Evolutionary conservation across 2,113 vertebrate species (phyloP).

Genomic region (Reinhardtius hippoglossoides): DNA sequence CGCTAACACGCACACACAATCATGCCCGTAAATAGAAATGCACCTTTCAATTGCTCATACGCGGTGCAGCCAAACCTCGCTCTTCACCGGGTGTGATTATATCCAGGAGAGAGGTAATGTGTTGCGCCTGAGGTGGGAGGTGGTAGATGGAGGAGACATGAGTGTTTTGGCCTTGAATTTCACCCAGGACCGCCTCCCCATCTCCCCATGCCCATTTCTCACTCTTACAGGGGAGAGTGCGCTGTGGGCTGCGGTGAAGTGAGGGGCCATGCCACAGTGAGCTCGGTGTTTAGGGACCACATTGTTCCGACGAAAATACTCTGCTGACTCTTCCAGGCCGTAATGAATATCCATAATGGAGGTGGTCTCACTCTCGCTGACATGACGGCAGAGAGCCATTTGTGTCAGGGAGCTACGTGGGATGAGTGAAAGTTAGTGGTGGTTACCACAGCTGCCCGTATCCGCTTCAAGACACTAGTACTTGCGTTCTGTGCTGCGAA

Average conservation of each 20-base stretch:
- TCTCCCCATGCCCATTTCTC: conserved; percentile 71
- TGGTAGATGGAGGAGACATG: conserved; percentile 65
- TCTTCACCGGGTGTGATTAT: conserved; percentile 63
- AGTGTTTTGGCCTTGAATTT: conserved; percentile 79
- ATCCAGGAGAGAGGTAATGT: conserved; percentile 68
- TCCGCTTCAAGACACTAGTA: too few relatives aligned
- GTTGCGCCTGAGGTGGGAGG: conserved; percentile 65
- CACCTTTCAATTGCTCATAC: conserved; percentile 8
- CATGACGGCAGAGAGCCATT: conserved; percentile 42
- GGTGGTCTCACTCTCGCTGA: neutral
- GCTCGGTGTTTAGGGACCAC: conserved; percentile 50
- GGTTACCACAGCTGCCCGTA: neutral
- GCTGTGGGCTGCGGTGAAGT: conserved; percentile 37
- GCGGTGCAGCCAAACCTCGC: conserved; percentile 22
- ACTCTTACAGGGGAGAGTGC: conserved; percentile 56
- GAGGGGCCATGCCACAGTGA: conserved; percentile 43
- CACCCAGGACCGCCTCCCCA: conserved; percentile 66
- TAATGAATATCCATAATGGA: conserved; percentile 13
- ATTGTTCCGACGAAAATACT: conserved; percentile 37
- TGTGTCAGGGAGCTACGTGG: conserved; percentile 6
- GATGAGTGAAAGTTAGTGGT: conserved; percentile 31
- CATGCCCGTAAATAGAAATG: conserved; percentile 44
- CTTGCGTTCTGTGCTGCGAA: too few relatives aligned
- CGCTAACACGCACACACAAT: conserved; percentile 18
- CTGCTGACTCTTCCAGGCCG: conserved; percentile 5